Base-by-base conservation (phyloP, 1,140 invertebrate species). In the Calliphora vicina region DNA sequence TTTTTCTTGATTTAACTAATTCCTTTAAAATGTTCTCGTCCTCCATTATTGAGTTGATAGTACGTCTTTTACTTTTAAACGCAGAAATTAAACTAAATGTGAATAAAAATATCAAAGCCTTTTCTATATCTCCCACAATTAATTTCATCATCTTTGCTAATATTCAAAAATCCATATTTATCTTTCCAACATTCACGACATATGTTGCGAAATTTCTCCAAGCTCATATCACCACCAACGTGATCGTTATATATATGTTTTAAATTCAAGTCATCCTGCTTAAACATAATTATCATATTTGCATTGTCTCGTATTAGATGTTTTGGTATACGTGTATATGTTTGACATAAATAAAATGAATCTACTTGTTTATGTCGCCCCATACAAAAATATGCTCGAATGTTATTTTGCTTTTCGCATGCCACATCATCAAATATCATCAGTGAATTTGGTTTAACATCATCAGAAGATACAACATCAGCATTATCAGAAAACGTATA, bases 401-500 rank as follows among this genome's bases (percentile, higher is more conserved):
- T 85, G 57, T 84, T 86, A 35, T 86, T 81, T 84, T 89, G 86
- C 76, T 89, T 86, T 29, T 88, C 86, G 29, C 87, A 87, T 12
- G 86, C 83, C n/a, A 91, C 85, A 85, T 91, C 89, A 86, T 91
- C 89, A 84, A 90, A 91, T 61, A 91, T 89, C 27, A 91, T 85
- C 15, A 90, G 84, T 2, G 87, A 89, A 85, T 89, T 85, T 26
- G 81, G 67, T 82, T 84, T 71, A 12, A 85, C 81, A 25, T 87
- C 82, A 72, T 85, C 26, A 2, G 85, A 72, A 71, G 25, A 15
- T 80, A 85, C 83, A 42, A 87, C n/a, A 9, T 78, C 35, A 12
- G 15, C 20, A 23, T 78, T 78, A 9, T 78, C 17, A 23, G 10
- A 23, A 43, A 23, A 42, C 35, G 29, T 43, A 23, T 43, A 43